phyloP scores from a whole-genome alignment of 2,888 invertebrate genomes.

The Meandrusa payeni region DNA sequence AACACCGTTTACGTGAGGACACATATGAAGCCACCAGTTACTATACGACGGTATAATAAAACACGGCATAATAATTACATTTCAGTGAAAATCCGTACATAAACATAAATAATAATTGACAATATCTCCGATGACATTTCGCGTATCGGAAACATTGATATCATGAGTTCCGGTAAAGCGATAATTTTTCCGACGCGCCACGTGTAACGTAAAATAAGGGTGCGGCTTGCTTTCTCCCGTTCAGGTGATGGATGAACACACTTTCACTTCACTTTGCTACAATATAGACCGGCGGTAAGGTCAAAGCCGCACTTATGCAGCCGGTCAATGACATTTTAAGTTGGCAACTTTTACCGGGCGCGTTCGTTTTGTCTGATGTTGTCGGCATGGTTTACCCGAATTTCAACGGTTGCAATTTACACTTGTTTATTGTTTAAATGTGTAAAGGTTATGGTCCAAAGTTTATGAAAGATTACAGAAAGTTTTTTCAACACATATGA shows the following conservation, averaged over 20 bases:
- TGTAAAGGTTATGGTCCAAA: no score
- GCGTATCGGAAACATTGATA: no score
- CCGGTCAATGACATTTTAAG: conserved; percentile 37
- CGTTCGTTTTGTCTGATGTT: conserved; percentile 29
- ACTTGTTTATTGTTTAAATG: conserved; percentile 24
- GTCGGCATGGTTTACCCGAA: conserved; percentile 18
- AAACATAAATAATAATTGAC: no score
- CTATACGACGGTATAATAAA: no score
- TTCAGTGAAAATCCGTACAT: no score
- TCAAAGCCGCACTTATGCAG: conserved; percentile 37
- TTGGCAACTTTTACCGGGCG: conserved; percentile 48
- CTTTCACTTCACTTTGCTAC: conserved; percentile 49
- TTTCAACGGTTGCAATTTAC: conserved; percentile 19
- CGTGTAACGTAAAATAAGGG: conserved; percentile 37
- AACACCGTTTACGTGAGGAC: no score
- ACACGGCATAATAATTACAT: no score
- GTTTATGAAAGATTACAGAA: no score
- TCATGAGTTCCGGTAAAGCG: not conserved
- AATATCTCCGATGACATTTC: no score
- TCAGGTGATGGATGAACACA: conserved; percentile 43
- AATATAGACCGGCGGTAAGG: conserved; percentile 43
- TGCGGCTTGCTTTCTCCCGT: conserved; percentile 44
- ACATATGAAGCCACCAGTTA: no score
- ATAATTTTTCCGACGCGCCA: conserved; percentile 9
- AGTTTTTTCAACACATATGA: no score